Base-by-base conservation (phyloP, 2,888 invertebrate genomes). In the Hyposoter dolosus region DNA sequence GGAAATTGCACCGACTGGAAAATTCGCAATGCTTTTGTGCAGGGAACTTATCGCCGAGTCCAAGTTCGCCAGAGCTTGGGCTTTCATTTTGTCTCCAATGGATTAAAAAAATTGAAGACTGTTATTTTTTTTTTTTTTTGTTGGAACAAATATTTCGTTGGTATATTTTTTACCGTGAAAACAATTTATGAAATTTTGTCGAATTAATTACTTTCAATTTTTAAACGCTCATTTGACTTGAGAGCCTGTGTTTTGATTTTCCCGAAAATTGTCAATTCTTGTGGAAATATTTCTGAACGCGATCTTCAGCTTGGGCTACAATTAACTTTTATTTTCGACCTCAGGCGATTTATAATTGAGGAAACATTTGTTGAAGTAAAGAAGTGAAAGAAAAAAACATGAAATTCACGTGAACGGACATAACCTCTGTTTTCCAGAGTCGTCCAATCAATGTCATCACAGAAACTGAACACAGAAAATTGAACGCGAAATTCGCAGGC, bases 1-100 rank as follows among this genome's bases (percentile, higher is more conserved):
- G 9, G 88, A 84, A 60, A 89, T 84, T 6, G 89, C 90, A 23
- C 88, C 90, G 69, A 90, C 72, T 0, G 88, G 88, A 72, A 89
- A 89, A 74, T 85, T 75, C 0, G 83, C 85, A 15, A 90, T 83
- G 23, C 78, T 85, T 32, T 82, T 81, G 28, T 85, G 53, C 19
- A 89, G 63, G 6, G 80, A 69, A 23, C 43, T 17, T 3, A 83
- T 63, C 12, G 88, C 88, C 23, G 65, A 19, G 3, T 77, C 83
- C 74, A 89, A 80, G 74, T 78, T 53, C 1, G 82, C 53, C 0
- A 85, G 66, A 45, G 75, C 63, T 4, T 32, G 35, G 12, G 76
- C 69, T 23, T 82, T 69, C 89, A 88, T 88, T 19, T 12, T 56
- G 53, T 43, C 9, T 60, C 17, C 17, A 47, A n/a, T 7, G 4